Base-by-base conservation (phyloP, 2,888 invertebrate genomes). In the Drosophila meridionalis region DNA sequence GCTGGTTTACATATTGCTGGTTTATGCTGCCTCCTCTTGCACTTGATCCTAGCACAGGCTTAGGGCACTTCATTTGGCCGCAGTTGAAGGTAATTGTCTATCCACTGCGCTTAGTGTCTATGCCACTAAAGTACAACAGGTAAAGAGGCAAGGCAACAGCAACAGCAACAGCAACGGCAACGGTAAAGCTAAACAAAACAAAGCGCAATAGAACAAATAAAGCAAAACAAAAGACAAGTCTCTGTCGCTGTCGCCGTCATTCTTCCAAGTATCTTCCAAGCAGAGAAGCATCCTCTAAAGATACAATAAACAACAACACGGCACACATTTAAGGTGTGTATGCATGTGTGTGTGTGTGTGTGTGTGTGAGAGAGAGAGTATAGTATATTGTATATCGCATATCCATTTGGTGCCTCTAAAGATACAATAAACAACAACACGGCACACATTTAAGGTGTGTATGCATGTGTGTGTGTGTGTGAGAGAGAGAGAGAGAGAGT, bases 271-370 rank as follows among this genome's bases (percentile, higher is more conserved):
- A 72, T 42, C 48, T 66, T 62, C 28, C 14, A 20, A 56, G 55
- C 69, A 67, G 69, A 65, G 28, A 59, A 67, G 76, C 73, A 76
- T 78, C 81, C 77, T 81, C 78, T 62, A 71, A 68, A 76, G 76
- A 80, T 80, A 70, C 76, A 70, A 78, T 75, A 72, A 68, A 70
- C 66, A 76, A 65, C 75, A 75, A 58, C 63, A 52, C 62, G 26
- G 20, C 58, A 59, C 60, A 62, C 64, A 73, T 66, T 66, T 76
- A 48, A 64, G 66, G 57, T 71, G 53, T 62, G 34, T 42, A 34
- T 11, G 36, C 52, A 28, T 62, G 42, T 14, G 14, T 42, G 8
- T 36, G 30, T 55, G 59, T 30, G 59, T 30, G 48, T 38, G 47
- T 62, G 43, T 42, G 7, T 40, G 32, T 48, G 61, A n/a, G 48